Base-by-base conservation (phyloP, 2,113 vertebrate species). In the Merops nubicus region DNA sequence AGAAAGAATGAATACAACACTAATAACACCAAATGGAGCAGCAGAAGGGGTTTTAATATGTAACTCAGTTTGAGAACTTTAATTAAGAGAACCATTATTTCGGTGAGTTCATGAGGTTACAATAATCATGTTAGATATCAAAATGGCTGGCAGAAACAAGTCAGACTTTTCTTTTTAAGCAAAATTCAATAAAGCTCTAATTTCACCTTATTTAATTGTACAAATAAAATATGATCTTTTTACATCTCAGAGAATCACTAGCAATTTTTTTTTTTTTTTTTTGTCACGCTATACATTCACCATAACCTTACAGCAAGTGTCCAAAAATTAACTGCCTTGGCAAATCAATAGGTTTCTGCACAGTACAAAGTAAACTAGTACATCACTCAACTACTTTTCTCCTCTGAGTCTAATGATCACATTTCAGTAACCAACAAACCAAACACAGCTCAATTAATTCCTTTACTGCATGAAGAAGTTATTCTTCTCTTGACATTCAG, bases 361-460 rank as follows among this genome's bases (percentile, higher is more conserved):
- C 8, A 82, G 43, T 20, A 74, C 60, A 78, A 67, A 75, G 34
- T 47, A 65, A 86, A 91, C 54, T 50, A 80, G 60, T 78, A 72
- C n/a, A 72, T 89, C 43, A 70, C 38, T n/a, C 38, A 53, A 76
- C 43, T 14, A 54, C 16, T 53, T 87, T 88, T 51, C 29, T 3
- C 31, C 68, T 86, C 85, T 65, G 33, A 87, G 21, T 67, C 74
- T 79, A 93, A 88, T 56, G 74, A 95, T 74, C 74, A 75, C 88
- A 85, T 89, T 94, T 89, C 65, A 75, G 74, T 60, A 88, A 88
- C 57, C 85, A 97, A 79, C 0, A 11, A 94, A 82, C 81, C 92
- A 91, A 89, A 75, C 31, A 70, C 45, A 91, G 33, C 53, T 79
- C 85, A 93, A 34, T 97, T 94, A 95, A 94, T 79, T 85, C 62